phyloP scores from a whole-genome alignment of 2,113 vertebrate species.

The Capra hircus region DNA sequence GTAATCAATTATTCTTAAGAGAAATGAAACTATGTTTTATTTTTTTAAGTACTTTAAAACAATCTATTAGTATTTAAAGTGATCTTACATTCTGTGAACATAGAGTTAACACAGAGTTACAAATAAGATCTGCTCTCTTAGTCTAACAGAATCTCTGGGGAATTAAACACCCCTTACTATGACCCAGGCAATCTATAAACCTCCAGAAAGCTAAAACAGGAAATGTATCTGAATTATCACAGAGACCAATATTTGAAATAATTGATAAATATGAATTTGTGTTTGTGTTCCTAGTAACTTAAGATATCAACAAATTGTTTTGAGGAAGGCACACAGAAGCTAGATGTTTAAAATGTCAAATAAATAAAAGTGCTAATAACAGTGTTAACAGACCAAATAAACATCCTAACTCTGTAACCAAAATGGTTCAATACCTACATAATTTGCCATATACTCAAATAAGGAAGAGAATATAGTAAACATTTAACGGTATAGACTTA shows the following conservation, averaged over 20 bases:
- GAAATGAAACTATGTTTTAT: neutral
- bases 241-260: constrained; percentile 10
- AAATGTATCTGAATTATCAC: neutral
- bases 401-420: neutral
- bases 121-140: neutral
- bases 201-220: neutral
- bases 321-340: neutral
- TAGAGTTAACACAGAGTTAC: neutral
- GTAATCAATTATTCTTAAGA: neutral
- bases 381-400: neutral
- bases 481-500: neutral
- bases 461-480: neutral
- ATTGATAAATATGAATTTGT: constrained; percentile 6
- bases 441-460: constrained; percentile 6
- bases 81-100: neutral
- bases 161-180: neutral
- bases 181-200: neutral
- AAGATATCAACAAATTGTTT: neutral
- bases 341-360: constrained; percentile 3
- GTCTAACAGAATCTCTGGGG: neutral
- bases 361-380: neutral
- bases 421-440: neutral
- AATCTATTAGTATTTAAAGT: neutral
- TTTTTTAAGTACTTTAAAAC: neutral
- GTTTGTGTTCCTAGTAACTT: neutral